Evolutionary conservation across 2,113 vertebrate genomes (phyloP).

Genomic region (Falco punctatus): DNA sequence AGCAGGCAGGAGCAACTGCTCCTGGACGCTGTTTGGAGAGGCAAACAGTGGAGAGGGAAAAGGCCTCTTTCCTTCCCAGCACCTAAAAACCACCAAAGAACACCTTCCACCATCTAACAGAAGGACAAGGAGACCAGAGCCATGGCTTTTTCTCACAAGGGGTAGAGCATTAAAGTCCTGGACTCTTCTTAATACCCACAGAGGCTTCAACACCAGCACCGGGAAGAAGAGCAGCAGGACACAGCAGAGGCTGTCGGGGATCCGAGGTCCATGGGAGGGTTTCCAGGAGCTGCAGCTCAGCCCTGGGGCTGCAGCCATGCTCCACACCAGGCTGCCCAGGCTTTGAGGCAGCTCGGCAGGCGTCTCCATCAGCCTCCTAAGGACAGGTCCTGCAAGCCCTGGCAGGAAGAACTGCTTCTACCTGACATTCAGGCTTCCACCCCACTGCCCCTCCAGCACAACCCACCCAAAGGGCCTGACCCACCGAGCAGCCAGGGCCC

Average conservation of each 20-base stretch:
- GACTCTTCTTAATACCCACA: neutral
- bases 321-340: neutral
- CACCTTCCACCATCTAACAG: neutral
- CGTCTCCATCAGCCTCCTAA: rapidly evolving
- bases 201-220: neutral
- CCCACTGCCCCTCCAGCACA: neutral
- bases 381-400: neutral
- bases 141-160: neutral
- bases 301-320: neutral
- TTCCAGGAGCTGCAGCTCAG: neutral
- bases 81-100: neutral
- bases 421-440: neutral
- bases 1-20: neutral
- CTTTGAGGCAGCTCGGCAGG: neutral
- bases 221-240: neutral
- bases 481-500: neutral
- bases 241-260: neutral
- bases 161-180: neutral
- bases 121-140: neutral
- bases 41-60: rapidly evolving
- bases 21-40: neutral
- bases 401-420: neutral
- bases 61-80: neutral
- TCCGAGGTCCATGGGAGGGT: neutral
- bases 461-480: neutral